Percentiles rank a stretch among this genome's conserved stretches.
Conservation (phyloP, 2,797 vertebrate genomes). For the Toxotes lorentzi region DNA sequence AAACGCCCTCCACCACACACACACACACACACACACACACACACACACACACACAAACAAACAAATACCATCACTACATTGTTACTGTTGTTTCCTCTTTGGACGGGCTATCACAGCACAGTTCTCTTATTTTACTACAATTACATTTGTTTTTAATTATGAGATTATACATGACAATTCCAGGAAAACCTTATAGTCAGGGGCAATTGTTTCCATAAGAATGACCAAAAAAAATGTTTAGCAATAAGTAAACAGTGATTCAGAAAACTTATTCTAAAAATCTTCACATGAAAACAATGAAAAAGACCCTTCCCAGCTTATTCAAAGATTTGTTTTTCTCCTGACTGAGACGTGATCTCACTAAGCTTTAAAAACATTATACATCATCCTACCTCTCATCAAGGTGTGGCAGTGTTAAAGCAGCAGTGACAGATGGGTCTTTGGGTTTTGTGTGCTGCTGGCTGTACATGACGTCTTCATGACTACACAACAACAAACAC, state of each 20-base stretch:
- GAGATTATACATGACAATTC: constrained; percentile 38
- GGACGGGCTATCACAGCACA: not conserved
- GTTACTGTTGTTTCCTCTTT: constrained; percentile 3
- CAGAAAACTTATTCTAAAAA: not conserved
- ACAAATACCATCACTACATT: not conserved
- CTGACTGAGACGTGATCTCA: constrained; percentile 49
- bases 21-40: not conserved
- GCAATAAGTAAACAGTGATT: not conserved
- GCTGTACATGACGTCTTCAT: not conserved
- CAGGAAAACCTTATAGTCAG: constrained; percentile 16
- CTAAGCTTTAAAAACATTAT: constrained; percentile 1
- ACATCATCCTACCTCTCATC: constrained; percentile 40
- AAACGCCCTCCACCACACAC: not conserved
- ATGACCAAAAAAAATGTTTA: constrained; percentile 8
- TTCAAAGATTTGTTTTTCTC: constrained; percentile 15
- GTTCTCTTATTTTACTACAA: constrained; percentile 26
- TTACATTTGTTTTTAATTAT: constrained; percentile 56
- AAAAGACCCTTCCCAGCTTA: not conserved
- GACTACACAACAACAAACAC: constrained; percentile 35
- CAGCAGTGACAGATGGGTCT: constrained; percentile 21
- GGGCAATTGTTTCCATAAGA: constrained; percentile 25
- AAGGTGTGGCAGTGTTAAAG: constrained; percentile 22
- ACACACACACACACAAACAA: not conserved
- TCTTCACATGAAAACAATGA: not conserved
- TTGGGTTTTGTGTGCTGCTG: constrained; percentile 16